Evolutionary conservation across 2,113 vertebrate species (phyloP), one percentile per base, ranked within the genome.

Genomic region (Myrmecophaga tridactyla): DNA sequence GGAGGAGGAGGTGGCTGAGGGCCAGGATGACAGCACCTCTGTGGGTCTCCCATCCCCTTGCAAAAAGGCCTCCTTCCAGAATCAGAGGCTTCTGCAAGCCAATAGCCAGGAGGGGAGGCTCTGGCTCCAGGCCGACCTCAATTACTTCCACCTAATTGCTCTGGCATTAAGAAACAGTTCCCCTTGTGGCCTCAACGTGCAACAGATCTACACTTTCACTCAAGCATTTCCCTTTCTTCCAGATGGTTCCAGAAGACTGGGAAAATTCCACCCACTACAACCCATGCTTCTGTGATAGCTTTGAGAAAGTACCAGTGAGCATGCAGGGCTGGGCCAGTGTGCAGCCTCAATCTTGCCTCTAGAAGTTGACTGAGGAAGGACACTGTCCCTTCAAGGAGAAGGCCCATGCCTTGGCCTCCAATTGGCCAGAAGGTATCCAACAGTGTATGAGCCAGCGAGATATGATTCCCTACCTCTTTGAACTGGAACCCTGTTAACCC

Each of bases 221-320:
- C 98, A 99, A 99, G 56, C 99, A 99, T 96, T 99, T 99, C 95
- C 99, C 99, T 1, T 99, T 99, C 96, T 99, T 99, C 82, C 98
- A 98, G 95, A 99, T 97, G 0, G 99, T 99, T 63, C 99, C 99
- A 0, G 98, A 99, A 2, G 99, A 99, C 82, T 99, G 99, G 99
- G 99, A 99, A 96, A 99, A 99, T 96, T 99, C 99, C 0, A 98
- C 99, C 89, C 97, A 98, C 6, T 99, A 99, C 97, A 99, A 99
- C 92, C 98, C 99, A 76, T 99, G 99, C 96, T 99, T 99, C 97
- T 99, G 99, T 97, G 99, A 96, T 97, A 99, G 99, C 98, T 99
- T 99, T 89, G 98, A 98, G 89, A 99, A 99, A 93, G 99, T 98
- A 7, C 98, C 98, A 0, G 96, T 98, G 96, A 97, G 85, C 97